Base-by-base conservation (phyloP, 2,113 vertebrate genomes). In the Lonchura striata region DNA sequence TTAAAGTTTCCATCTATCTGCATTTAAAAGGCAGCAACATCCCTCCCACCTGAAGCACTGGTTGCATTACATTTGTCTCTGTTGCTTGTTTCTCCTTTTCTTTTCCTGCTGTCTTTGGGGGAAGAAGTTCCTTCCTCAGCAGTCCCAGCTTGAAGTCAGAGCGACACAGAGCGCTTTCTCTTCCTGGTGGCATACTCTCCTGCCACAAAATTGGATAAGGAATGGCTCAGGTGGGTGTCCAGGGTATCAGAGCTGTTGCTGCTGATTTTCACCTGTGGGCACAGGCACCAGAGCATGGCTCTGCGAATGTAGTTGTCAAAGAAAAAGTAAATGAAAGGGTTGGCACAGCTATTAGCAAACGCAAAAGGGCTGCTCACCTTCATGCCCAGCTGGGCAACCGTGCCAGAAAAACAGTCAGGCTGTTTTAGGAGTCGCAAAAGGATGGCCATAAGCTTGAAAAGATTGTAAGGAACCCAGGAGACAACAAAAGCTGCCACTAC, bases 401-500 rank as follows among this genome's bases (percentile, higher is more conserved):
- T 37, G 42, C 53, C 23, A 17, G 61, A 82, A 86, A 69, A 65
- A 41, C 97, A 98, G 63, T 93, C 94, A 0, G 71, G n/a, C 46
- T 71, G 56, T 56, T 96, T 92, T 53, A 95, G 86, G 47, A 98
- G 72, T 25, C 61, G 65, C 50, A 94, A 75, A 56, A 98, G 46
- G 44, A 98, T 92, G 54, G 90, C 56, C 83, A 98, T 93, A 61
- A 98, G 81, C 90, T 97, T 98, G 96, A 98, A 98, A 53, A 94
- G 76, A n/a, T 98, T 98, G 74, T 97, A 98, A 68, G 98, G 98
- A 39, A 98, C 63, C 98, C 98, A 98, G 65, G 97, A 98, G 75
- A 98, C n/a, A 42, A 98, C 93, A 94, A 98, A 98, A 82, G 95
- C 97, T 3, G 90, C 92, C 72, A 98, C 97, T 2, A 98, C 97